A percentile compares a stretch with the other conserved stretches of the same genome.
Conservation (phyloP, 2,888 invertebrate species). For the Himalopsyche tibetana region DNA sequence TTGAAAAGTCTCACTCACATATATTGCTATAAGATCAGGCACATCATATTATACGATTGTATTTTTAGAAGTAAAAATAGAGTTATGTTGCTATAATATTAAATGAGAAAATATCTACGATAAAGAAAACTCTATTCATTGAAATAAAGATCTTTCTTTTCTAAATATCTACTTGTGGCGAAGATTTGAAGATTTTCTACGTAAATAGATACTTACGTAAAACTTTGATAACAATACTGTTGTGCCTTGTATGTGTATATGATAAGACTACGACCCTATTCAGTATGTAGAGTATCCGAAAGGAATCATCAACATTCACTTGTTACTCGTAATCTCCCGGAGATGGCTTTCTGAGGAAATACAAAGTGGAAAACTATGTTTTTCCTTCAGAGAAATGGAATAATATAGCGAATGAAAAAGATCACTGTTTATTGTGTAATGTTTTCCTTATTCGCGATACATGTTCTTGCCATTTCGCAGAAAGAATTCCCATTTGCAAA, state of each 20-base stretch:
- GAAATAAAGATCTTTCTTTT: not conserved
- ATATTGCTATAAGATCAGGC: too few species aligned
- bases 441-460: constrained; percentile 62
- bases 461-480: constrained; percentile 60
- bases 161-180: not conserved
- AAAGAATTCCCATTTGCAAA: constrained; percentile 53
- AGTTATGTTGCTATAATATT: too few species aligned
- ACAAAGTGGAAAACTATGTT: constrained; percentile 63
- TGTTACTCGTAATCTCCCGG: constrained; percentile 34
- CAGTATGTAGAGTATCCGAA: constrained; percentile 17
- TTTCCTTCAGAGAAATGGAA: constrained; percentile 56
- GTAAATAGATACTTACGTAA: not conserved
- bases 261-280: constrained; percentile 17
- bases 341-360: constrained; percentile 37
- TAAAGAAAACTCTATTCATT: not conserved
- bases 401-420: constrained; percentile 59
- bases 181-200: not conserved
- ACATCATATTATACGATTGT: too few species aligned
- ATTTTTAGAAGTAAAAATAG: too few species aligned
- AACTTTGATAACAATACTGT: constrained; percentile 29
- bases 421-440: constrained; percentile 62
- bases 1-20: too few species aligned
- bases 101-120: not conserved
- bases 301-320: constrained; percentile 44
- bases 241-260: constrained; percentile 1